Evolutionary conservation across 2,797 vertebrate species (phyloP), one percentile per base, ranked within the genome.

Genomic region (Chaetodon trifasciatus): DNA sequence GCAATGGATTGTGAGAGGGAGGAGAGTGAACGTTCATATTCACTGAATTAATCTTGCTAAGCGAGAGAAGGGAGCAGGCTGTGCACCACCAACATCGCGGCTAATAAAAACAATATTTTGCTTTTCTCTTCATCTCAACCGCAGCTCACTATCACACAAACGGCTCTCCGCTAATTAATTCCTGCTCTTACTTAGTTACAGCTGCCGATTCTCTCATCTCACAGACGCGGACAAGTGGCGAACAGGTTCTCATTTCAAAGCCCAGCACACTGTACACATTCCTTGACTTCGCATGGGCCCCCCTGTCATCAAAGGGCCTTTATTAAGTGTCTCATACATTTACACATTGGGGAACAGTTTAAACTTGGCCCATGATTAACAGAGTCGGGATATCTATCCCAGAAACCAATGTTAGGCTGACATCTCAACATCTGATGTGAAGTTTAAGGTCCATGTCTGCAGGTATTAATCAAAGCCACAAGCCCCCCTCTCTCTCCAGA

Each of bases 221-320:
- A 64, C 91, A 92, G 86, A 93, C 79, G 76, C 35, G 68, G 93
- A 95, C 94, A 95, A 95, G 95, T 96, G 95, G 94, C 88, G 71
- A 94, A 94, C 95, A 95, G 94, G 94, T 95, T 95, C 93, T 91
- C 90, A 90, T 94, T 96, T 95, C 94, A 95, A 95, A 96, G 94
- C 82, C 72, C 70, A 17, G 72, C 87, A 90, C 77, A 91, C 85
- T 90, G 92, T 85, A 90, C 79, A 77, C 92, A 95, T 95, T 95
- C 94, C 86, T 84, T 80, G 74, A 92, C 92, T 92, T 88, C 47
- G 83, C 92, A 84, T 70, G 85, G 88, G 91, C 89, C 91, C 88
- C 85, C 87, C 74, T 88, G 85, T 94, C 94, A 95, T 95, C 94
- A 95, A 95, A 96, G 93, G 76, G 78, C 74, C 91, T 92, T 93